Conservation (phyloP, 2,113 vertebrate species). For the Condylura cristata region DNA sequence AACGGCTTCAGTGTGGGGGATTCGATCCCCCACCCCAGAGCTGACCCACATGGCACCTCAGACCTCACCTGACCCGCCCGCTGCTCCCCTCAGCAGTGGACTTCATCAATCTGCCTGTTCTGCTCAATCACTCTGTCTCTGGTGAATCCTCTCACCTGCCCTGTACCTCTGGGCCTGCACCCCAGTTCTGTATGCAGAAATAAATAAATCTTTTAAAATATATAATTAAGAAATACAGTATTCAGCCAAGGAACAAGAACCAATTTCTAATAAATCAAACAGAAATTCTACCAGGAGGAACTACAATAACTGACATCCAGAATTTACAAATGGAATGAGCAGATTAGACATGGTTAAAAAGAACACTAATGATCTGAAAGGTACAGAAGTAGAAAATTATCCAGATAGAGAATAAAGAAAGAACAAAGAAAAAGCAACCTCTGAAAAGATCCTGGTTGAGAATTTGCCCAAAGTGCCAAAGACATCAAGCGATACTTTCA, state of each 20-base stretch:
- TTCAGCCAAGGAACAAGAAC: not conserved
- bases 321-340: not conserved
- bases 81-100: too few relatives aligned
- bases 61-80: too few relatives aligned
- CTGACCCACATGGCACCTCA: too few relatives aligned
- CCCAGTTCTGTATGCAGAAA: too few relatives aligned
- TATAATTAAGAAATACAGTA: not conserved
- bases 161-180: too few relatives aligned
- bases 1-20: too few relatives aligned
- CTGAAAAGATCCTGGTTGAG: not conserved
- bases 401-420: not conserved
- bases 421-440: not conserved
- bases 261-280: not conserved
- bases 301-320: not conserved
- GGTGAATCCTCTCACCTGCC: too few relatives aligned
- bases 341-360: conserved; percentile 21
- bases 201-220: not conserved
- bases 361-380: not conserved
- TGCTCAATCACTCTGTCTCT: too few relatives aligned
- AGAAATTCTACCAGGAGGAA: not conserved
- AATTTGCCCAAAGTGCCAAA: not conserved
- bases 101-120: too few relatives aligned
- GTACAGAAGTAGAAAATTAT: conserved; percentile 29
- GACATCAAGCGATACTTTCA: not conserved
- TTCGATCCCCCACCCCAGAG: too few relatives aligned